A percentile compares a stretch with the other conserved stretches of the same genome.
phyloP scores from a whole-genome alignment of 2,888 invertebrate species.

The Tortrix viridana region DNA sequence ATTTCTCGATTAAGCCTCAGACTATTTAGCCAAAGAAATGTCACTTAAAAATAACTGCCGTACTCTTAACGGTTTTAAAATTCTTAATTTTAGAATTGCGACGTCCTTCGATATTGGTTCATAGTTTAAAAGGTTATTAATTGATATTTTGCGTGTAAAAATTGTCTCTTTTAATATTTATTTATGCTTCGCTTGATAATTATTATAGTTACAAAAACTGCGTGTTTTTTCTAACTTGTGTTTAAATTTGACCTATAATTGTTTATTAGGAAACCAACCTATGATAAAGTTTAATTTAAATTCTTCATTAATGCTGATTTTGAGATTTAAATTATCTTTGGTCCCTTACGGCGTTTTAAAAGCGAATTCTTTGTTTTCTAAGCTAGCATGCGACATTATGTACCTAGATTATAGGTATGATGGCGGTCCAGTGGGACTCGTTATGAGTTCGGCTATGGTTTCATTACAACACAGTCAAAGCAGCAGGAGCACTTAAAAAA shows the following conservation, averaged over 20 bases:
- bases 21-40: not conserved
- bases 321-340: not conserved
- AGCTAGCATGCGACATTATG: slow-evolving; percentile 1
- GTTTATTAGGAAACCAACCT: too few species aligned
- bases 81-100: too few species aligned
- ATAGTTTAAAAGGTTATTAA: too few species aligned
- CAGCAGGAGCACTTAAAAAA: slow-evolving; percentile 12
- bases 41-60: not conserved
- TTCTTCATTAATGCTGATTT: too few species aligned
- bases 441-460: slow-evolving; percentile 25
- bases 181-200: too few species aligned
- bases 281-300: too few species aligned
- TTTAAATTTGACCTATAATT: too few species aligned
- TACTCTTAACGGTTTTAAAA: not conserved
- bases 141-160: too few species aligned
- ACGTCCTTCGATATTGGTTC: too few species aligned
- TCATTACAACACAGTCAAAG: not conserved
- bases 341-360: not conserved
- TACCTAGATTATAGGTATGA: slow-evolving; percentile 17
- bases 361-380: slow-evolving; percentile 1
- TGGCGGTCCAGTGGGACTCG: slow-evolving; percentile 19
- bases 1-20: slow-evolving; percentile 34
- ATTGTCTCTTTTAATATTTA: too few species aligned
- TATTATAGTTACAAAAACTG: too few species aligned
- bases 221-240: too few species aligned